Base-by-base conservation (phyloP, 1,140 invertebrate species). In the Aphidius ervi region DNA sequence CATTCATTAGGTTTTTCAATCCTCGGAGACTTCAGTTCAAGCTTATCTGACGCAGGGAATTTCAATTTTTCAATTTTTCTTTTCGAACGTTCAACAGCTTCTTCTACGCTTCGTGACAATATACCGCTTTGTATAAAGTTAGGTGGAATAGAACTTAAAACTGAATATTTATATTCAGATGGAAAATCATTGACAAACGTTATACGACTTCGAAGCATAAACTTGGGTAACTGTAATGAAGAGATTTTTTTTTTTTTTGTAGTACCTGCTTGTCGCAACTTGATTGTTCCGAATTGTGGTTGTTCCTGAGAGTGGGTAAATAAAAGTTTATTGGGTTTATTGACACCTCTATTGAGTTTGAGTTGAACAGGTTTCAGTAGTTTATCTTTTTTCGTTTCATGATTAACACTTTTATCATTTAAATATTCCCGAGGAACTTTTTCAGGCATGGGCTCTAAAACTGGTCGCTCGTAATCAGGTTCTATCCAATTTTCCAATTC, bases 21-120 rank as follows among this genome's bases (percentile, higher is more conserved):
- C 0, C 0, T 31, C 2, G 23, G 65, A 73, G 80, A 80, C 61
- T 83, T 82, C 48, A 80, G 66, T 58, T 85, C 79, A 9, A 72
- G 74, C 46, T 79, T 56, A 58, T 81, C 69, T 64, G 73, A 74
- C 46, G 82, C 71, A 53, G 82, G 75, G 45, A 82, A 49, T 63
- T 82, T 82, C 0, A 68, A 62, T 47, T 73, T 77, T 41, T 78
- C 80, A 2, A 67, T 64, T 71, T 86, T 88, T 56, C 80, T 85
- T 73, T 85, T 87, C 5, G 82, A 62, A 16, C 87, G 63, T 74
- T 85, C 83, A 46, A 83, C 68, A 3, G 87, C 87, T 77, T 89
- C 88, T 73, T 85, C 82, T 0, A 86, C 76, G 74, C 88, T 90
- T 75, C 88, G 79, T 1, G 87, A 88, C 20, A 90, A 64, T 61